phyloP scores from a whole-genome alignment of 2,113 vertebrate genomes.

The Ivindomyrus marchei region DNA sequence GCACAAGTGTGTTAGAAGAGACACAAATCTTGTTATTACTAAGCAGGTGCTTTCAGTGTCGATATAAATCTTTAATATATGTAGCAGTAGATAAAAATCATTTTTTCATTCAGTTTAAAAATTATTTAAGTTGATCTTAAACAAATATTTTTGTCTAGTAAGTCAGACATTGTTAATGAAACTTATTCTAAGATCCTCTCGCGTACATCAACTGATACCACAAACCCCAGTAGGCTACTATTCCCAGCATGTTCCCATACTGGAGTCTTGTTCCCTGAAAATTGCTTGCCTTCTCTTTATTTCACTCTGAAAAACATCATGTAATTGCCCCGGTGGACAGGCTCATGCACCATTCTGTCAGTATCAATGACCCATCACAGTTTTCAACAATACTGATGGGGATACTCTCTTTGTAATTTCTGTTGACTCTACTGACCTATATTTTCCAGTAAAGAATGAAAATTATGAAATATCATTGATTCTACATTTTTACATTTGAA shows the following conservation, averaged over 20 bases:
- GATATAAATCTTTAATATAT: background rate
- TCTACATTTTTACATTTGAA: background rate
- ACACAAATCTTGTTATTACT: background rate
- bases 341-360: background rate
- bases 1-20: background rate
- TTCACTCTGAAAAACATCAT: background rate
- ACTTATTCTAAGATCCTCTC: background rate
- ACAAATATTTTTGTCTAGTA: background rate
- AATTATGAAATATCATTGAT: background rate
- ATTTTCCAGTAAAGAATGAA: background rate
- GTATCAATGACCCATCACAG: background rate
- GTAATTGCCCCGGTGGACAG: background rate
- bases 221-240: background rate
- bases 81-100: background rate
- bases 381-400: background rate
- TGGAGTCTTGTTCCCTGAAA: background rate
- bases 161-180: background rate
- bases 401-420: background rate
- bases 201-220: background rate
- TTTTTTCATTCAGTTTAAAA: background rate
- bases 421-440: background rate
- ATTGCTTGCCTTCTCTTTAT: background rate
- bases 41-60: background rate
- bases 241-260: background rate
- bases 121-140: background rate